phyloP scores from a whole-genome alignment of 2,113 vertebrate species.

The Megaceryle torquata region DNA sequence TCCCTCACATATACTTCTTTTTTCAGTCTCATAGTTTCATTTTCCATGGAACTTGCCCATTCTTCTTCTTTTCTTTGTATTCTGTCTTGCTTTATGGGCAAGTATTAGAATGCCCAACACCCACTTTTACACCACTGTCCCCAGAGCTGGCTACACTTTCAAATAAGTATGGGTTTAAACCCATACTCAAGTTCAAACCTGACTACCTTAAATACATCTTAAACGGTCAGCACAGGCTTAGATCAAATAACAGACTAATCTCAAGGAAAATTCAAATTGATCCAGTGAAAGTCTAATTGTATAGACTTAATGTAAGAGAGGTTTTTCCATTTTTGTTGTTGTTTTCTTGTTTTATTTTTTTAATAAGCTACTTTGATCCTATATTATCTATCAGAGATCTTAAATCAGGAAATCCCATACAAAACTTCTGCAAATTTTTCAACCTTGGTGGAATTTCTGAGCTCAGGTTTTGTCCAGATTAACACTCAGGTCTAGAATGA shows the following conservation, averaged over 20 bases:
- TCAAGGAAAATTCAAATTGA: not conserved
- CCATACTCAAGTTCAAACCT: not conserved
- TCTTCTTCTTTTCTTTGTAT: not conserved
- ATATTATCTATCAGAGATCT: not conserved
- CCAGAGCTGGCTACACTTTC: not conserved
- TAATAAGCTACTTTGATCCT: not conserved
- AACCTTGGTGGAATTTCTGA: not conserved
- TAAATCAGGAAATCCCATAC: not conserved
- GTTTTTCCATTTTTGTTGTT: not conserved
- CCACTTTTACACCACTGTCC: not conserved
- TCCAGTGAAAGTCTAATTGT: not conserved
- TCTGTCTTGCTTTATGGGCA: not conserved
- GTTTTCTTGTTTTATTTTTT: not conserved
- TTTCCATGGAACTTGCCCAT: not conserved
- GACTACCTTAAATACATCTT: not conserved
- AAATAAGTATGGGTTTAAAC: not conserved
- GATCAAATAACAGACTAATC: not conserved
- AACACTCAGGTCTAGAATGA: not conserved
- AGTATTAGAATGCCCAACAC: not conserved
- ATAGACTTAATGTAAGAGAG: not conserved
- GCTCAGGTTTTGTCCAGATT: not conserved
- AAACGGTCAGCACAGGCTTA: not conserved
- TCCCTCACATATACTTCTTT: not conserved
- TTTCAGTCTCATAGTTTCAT: not conserved
- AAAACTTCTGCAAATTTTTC: not conserved